These are phyloP conservation scores for Anabacerthia variegaticeps DNA, from an alignment of 2,797 vertebrate genomes.

Conservation along the genomic window DNA sequence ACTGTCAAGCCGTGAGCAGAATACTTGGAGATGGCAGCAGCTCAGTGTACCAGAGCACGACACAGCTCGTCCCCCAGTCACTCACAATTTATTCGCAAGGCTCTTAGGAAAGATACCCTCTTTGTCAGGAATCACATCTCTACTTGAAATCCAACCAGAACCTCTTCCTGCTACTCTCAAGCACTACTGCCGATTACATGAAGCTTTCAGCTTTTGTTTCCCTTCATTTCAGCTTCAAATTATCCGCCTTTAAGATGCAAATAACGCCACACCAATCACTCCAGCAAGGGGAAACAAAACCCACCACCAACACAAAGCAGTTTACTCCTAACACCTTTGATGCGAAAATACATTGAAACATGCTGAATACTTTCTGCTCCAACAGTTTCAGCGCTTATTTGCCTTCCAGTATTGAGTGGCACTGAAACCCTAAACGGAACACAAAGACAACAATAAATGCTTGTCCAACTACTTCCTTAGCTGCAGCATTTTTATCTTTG, in stretches of 20 bases:
- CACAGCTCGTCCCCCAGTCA: neutral
- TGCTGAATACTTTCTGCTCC: neutral
- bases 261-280: neutral
- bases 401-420: neutral
- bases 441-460: neutral
- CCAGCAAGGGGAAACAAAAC: neutral
- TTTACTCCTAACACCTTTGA: neutral
- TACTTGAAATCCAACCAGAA: neutral
- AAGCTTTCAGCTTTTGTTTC: neutral
- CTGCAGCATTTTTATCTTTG: neutral
- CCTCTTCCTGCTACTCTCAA: neutral
- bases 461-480: neutral
- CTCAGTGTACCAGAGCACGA: neutral
- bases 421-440: neutral
- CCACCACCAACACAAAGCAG: neutral
- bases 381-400: neutral
- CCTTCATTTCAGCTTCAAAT: neutral
- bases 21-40: neutral
- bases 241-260: neutral
- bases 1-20: neutral
- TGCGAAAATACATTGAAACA: neutral
- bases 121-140: neutral
- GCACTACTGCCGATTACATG: neutral
- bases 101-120: neutral
- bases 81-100: neutral